A percentile compares a stretch with the other conserved stretches of the same genome.
Evolutionary conservation across 2,113 vertebrate species (phyloP).

Genomic region (Erinaceus europaeus): DNA sequence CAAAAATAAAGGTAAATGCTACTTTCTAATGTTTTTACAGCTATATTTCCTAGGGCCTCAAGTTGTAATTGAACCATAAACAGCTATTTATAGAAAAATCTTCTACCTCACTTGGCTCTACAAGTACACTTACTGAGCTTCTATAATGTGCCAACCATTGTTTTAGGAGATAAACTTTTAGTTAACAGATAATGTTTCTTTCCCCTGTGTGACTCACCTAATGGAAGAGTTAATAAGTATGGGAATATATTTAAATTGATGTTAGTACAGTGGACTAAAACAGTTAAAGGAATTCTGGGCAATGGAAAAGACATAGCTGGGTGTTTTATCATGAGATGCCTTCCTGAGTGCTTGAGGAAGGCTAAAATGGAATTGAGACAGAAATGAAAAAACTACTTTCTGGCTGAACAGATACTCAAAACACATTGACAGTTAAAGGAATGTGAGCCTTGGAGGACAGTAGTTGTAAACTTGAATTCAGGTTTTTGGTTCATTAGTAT

Average conservation of each 20-base stretch:
- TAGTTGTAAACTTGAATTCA: not conserved
- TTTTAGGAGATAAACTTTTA: not conserved
- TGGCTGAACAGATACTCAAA: not conserved
- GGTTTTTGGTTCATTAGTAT: not conserved
- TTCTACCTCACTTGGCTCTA: not conserved
- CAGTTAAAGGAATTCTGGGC: not conserved
- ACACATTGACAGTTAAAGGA: not conserved
- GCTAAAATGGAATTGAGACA: not conserved
- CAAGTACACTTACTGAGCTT: not conserved
- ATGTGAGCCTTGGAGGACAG: not conserved
- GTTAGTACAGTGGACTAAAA: not conserved
- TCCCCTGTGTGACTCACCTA: not conserved
- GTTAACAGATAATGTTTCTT: not conserved
- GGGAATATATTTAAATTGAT: not conserved
- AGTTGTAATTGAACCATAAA: not conserved
- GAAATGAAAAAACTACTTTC: not conserved
- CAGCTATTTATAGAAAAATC: not conserved
- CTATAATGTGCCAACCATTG: not conserved
- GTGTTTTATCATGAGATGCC: not conserved
- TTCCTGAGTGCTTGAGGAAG: not conserved
- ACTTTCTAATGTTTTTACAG: not conserved
- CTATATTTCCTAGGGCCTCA: not conserved
- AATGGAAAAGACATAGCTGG: not conserved
- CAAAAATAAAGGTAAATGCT: conserved; percentile 82
- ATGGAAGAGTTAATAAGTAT: fast-evolving